Percentiles rank a stretch among this genome's conserved stretches.
phyloP scores from a whole-genome alignment of 2,888 invertebrate genomes.

The Sminthurides aquaticus region DNA sequence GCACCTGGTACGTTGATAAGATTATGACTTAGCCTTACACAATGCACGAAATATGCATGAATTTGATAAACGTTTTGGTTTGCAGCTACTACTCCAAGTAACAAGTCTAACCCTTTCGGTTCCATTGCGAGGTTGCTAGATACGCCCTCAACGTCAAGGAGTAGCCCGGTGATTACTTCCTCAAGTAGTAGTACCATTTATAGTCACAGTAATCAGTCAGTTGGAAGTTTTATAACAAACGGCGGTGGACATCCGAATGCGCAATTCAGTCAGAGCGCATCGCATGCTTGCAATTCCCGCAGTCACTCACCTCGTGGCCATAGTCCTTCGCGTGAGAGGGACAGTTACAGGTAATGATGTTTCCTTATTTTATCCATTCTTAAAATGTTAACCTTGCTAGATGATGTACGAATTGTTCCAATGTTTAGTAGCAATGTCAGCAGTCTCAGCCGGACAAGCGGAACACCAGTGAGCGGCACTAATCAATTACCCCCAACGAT shows the following conservation, averaged over 20 bases:
- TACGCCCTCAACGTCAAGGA: slow-evolving; percentile 29
- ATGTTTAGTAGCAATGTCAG: slow-evolving; percentile 66
- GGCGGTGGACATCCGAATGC: slow-evolving; percentile 4
- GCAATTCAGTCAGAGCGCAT: slow-evolving; percentile 28
- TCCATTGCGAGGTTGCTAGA: slow-evolving; percentile 43
- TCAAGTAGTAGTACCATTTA: slow-evolving; percentile 22
- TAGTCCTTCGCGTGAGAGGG: slow-evolving; percentile 71
- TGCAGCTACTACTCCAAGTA: not conserved
- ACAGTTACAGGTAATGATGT: slow-evolving; percentile 84
- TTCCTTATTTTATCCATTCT: too few species aligned
- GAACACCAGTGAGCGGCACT: slow-evolving; percentile 54
- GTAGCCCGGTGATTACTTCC: slow-evolving; percentile 13
- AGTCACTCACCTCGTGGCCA: slow-evolving; percentile 67
- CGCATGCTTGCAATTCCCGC: slow-evolving; percentile 36
- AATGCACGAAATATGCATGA: too few species aligned
- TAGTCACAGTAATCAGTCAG: slow-evolving; percentile 25
- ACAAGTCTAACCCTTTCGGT: slow-evolving; percentile 35
- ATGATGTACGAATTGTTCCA: too few species aligned
- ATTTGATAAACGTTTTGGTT: not conserved
- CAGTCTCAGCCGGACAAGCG: slow-evolving; percentile 67
- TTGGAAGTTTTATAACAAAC: slow-evolving; percentile 3
- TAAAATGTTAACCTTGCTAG: too few species aligned
- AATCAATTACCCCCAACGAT: slow-evolving; percentile 39
- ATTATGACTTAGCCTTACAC: too few species aligned
- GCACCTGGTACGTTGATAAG: too few species aligned